Conservation (phyloP, 2,888 invertebrate species). For the Mactromeris polynyma region DNA sequence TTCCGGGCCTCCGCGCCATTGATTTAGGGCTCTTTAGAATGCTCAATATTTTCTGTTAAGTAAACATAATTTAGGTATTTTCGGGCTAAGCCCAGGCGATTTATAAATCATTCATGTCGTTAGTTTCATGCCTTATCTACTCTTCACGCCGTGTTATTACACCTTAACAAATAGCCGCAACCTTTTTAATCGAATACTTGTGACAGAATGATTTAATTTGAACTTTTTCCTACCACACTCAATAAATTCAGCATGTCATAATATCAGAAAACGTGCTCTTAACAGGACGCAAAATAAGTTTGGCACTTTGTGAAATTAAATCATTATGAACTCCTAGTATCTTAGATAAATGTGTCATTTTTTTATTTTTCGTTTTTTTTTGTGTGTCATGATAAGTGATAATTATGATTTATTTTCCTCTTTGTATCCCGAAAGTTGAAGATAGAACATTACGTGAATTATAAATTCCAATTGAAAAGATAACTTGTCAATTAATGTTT, state of each 20-base stretch:
- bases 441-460: neutral
- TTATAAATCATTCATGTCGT: constrained; percentile 59
- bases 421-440: neutral
- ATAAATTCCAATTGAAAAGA: neutral
- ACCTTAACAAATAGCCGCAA: constrained; percentile 45
- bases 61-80: constrained; percentile 57
- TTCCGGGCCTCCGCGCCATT: neutral
- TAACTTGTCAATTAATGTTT: neutral
- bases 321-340: neutral
- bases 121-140: constrained; percentile 57
- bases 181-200: constrained; percentile 32
- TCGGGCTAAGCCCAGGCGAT: constrained; percentile 49
- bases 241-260: neutral
- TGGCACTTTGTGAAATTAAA: neutral
- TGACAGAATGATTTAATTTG: constrained; percentile 16
- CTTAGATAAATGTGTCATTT: neutral
- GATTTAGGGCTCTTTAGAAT: constrained; percentile 10
- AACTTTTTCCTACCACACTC: neutral
- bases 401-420: neutral
- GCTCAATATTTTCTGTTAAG: constrained; percentile 46
- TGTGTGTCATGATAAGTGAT: neutral
- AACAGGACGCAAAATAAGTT: neutral
- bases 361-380: neutral
- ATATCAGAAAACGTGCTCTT: constrained; percentile 1
- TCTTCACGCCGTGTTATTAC: constrained; percentile 33